Base-by-base conservation (phyloP, 2,113 vertebrate species). In the Climacteris rufus region DNA sequence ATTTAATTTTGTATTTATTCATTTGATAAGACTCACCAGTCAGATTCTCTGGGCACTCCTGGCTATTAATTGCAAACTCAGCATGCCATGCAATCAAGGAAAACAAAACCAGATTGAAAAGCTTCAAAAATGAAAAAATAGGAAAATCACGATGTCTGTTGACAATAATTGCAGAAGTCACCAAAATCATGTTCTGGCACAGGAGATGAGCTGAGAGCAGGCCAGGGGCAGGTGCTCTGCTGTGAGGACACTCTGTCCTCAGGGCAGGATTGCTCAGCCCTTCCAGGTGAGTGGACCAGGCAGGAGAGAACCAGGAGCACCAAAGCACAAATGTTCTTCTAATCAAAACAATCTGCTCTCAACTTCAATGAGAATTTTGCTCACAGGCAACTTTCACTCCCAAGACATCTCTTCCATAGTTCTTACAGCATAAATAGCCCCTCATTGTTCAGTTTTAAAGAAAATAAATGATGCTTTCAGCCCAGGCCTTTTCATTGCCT, bases 381-480 rank as follows among this genome's bases (percentile, higher is more conserved):
- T 97, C 78, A 17, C 53, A 53, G 93, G 82, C 93, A 89, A 93
- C 83, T 89, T 93, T 64, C 3, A 45, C 83, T 87, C 87, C 70
- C 77, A 17, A 94, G 94, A 60, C 40, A 28, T 80, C 72, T 76
- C 90, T 85, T 52, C 59, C 83, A 35, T 7, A 33, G 91, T 84
- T 83, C 91, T 94, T 70, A 10, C 66, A 79, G 93, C 87, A 85
- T 37, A 94, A 92, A 94, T 60, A 89, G 78, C 83, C 76, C 53
- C 81, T 93, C 86, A 69, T 83, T 92, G 75, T 96, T 96, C 53
- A 35, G n/a, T 65, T 87, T 93, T 87, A 93, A 90, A 94, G 91
- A 11, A 97, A 96, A 95, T 86, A 96, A 95, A 95, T 80, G 76
- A 93, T 82, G 80, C 77, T 95, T 95, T 94, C 90, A 93, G 60